These are phyloP conservation scores for Calvadosia cruxmelitensis DNA, from an alignment of 30 jellyfish, hydroid and myxozoan genomes.

Conservation along the genomic window DNA sequence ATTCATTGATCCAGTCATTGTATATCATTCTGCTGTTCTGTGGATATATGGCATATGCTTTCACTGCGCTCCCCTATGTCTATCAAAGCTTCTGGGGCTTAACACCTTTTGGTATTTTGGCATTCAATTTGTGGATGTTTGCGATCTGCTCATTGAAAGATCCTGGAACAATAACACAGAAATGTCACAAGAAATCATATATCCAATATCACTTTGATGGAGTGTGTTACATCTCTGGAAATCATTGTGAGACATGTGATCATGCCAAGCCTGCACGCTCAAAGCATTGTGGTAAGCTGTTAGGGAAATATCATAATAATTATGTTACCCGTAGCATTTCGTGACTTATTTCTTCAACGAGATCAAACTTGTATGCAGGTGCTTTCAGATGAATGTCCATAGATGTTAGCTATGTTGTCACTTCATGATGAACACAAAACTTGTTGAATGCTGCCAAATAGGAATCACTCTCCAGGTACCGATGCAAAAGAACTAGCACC, in stretches of 20 bases:
- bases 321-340: no score
- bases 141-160: constrained; percentile 48
- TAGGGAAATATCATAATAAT: no score
- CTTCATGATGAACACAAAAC: no score
- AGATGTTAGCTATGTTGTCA: no score
- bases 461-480: no score
- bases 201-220: constrained; percentile 59
- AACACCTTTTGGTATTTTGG: constrained; percentile 49
- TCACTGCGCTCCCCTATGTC: constrained; percentile 63
- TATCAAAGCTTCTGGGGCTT: constrained; percentile 49
- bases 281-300: constrained; percentile 88
- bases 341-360: no score
- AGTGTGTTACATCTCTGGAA: constrained; percentile 27
- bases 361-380: no score
- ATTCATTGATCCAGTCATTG: constrained; percentile 50
- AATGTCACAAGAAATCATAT: constrained; percentile 6
- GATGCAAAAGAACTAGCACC: no score
- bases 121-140: constrained; percentile 38
- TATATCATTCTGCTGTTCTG: constrained; percentile 35
- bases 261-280: constrained; percentile 87
- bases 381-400: no score
- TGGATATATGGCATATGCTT: constrained; percentile 61
- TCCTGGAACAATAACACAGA: constrained; percentile 59
- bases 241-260: constrained; percentile 46
- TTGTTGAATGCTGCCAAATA: no score